Conservation (phyloP, 1,140 invertebrate genomes). For the Paralvinella palmiformis region DNA sequence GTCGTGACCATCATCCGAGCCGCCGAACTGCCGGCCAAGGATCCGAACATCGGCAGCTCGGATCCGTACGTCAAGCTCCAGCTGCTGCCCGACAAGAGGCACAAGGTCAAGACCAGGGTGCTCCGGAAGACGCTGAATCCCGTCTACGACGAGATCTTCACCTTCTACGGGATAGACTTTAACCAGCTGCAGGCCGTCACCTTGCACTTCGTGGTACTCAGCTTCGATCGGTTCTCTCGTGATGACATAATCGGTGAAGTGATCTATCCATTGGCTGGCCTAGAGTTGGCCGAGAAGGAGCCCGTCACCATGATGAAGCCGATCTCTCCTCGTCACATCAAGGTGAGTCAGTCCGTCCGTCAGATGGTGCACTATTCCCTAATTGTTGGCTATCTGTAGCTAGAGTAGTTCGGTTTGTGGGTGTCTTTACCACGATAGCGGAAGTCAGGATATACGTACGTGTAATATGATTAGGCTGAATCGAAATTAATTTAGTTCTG, state of each 20-base stretch:
- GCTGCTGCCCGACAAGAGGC: slow-evolving; percentile 76
- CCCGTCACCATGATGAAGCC: slow-evolving; percentile 32
- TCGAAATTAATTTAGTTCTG: too few relatives aligned
- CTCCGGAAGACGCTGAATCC: slow-evolving; percentile 79
- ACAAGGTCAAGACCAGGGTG: slow-evolving; percentile 79
- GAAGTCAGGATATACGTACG: background rate
- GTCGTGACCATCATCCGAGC: slow-evolving; percentile 77
- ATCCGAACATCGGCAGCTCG: slow-evolving; percentile 61
- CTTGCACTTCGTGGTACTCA: slow-evolving; percentile 74
- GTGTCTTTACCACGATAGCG: background rate
- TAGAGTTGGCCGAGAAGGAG: slow-evolving; percentile 37
- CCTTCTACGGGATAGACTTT: slow-evolving; percentile 67
- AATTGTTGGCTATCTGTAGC: too few relatives aligned
- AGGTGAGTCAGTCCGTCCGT: too few relatives aligned
- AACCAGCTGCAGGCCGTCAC: slow-evolving; percentile 68
- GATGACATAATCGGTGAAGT: slow-evolving; percentile 81
- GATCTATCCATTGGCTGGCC: slow-evolving; percentile 54
- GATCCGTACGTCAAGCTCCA: slow-evolving; percentile 85
- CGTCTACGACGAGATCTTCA: slow-evolving; percentile 80
- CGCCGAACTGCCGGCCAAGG: slow-evolving; percentile 15
- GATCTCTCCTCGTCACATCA: slow-evolving; percentile 41
- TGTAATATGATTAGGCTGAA: too few relatives aligned
- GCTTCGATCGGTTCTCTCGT: slow-evolving; percentile 82
- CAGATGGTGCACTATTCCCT: too few relatives aligned
- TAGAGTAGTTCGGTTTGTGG: too few relatives aligned